These are phyloP conservation scores for Poecilia velifera DNA, from an alignment of 2,797 vertebrate genomes.

Conservation along the genomic window DNA sequence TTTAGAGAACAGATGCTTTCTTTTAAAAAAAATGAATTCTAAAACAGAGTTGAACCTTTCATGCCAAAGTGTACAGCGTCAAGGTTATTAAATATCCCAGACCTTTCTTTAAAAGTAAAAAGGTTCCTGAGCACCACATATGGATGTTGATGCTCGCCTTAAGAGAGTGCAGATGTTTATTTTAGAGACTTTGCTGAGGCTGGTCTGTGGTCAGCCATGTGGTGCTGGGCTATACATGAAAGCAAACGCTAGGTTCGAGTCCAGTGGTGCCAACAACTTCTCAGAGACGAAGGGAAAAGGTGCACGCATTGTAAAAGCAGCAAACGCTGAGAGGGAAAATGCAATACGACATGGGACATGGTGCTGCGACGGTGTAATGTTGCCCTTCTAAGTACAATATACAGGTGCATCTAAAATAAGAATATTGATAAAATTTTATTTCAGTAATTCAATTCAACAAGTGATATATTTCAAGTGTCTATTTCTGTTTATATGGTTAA, in stretches of 20 bases:
- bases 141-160: constrained; percentile 62
- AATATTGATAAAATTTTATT: neutral
- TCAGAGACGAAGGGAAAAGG: constrained; percentile 20
- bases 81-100: constrained; percentile 61
- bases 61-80: constrained; percentile 63
- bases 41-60: constrained; percentile 65
- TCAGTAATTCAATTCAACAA: neutral
- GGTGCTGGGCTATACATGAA: constrained; percentile 75
- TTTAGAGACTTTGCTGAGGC: constrained; percentile 75
- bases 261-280: constrained; percentile 53
- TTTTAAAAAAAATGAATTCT: constrained; percentile 54
- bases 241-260: constrained; percentile 70
- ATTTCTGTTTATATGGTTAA: neutral
- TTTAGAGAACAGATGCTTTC: constrained; percentile 71
- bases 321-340: constrained; percentile 15
- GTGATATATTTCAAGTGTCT: neutral
- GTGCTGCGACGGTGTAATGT: constrained; percentile 9
- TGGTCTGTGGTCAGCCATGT: constrained; percentile 78
- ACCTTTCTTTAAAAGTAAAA: constrained; percentile 35
- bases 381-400: constrained; percentile 1
- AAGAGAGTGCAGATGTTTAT: constrained; percentile 78
- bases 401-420: neutral
- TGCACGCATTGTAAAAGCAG: constrained; percentile 15
- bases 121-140: constrained; percentile 50
- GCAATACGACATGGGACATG: constrained; percentile 21